A percentile compares a stretch with the other conserved stretches of the same genome.
phyloP scores from a whole-genome alignment of 1,140 invertebrate species.

The Apocrypta bakeri region DNA sequence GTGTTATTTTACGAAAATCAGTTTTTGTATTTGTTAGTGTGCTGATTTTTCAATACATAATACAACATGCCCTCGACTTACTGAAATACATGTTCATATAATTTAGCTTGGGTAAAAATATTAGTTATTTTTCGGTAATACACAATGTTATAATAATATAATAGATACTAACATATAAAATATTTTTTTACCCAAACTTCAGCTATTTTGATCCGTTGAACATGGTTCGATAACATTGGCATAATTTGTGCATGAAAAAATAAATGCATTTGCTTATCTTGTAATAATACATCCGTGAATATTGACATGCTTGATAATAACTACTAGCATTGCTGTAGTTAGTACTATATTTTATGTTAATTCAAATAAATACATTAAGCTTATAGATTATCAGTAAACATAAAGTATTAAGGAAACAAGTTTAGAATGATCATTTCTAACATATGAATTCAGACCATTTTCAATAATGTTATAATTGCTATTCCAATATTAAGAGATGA shows the following conservation, averaged over 20 bases:
- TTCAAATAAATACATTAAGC: constrained; percentile 16
- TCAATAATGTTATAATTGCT: too few relatives aligned
- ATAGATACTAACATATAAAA: too few relatives aligned
- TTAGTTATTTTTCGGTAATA: neutral
- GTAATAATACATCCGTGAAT: neutral
- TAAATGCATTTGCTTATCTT: constrained; percentile 6
- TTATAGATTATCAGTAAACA: constrained; percentile 19
- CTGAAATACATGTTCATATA: neutral
- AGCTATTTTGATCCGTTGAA: neutral
- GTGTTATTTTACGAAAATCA: constrained; percentile 13
- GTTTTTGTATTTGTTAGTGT: constrained; percentile 33
- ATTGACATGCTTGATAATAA: constrained; percentile 38
- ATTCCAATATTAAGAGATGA: too few relatives aligned
- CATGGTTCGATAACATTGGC: neutral
- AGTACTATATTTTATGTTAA: constrained; percentile 2
- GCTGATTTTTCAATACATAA: neutral
- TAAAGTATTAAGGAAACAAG: neutral
- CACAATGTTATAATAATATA: too few relatives aligned
- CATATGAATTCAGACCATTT: too few relatives aligned
- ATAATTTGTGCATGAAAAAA: constrained; percentile 27
- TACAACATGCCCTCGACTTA: constrained; percentile 28
- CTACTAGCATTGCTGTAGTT: constrained; percentile 9
- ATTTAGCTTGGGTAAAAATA: constrained; percentile 31
- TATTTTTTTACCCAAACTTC: constrained; percentile 14
- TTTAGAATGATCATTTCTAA: too few relatives aligned